These are phyloP conservation scores for Coregonus sp. DNA, from an alignment of 2,797 vertebrate genomes.

Conservation along the genomic window DNA sequence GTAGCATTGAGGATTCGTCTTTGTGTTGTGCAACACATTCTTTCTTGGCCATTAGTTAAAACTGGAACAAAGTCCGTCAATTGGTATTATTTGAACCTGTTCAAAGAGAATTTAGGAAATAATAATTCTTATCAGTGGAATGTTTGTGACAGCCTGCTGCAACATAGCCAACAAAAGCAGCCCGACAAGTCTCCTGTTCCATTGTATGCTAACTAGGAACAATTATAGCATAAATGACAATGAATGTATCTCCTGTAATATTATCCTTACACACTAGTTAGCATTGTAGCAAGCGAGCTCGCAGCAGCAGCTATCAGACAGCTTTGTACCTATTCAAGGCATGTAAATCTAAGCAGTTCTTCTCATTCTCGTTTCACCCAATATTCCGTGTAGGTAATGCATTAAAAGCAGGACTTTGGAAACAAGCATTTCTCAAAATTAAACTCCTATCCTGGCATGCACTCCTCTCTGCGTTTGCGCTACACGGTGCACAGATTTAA, in stretches of 20 bases:
- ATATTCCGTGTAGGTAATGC: background rate
- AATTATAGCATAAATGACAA: background rate
- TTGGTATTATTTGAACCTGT: background rate
- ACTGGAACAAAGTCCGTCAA: conserved; percentile 11
- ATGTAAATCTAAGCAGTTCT: background rate
- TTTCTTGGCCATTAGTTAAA: background rate
- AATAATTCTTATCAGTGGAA: too few relatives aligned
- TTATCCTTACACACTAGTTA: background rate
- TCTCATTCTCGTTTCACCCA: background rate
- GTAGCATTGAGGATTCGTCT: too few relatives aligned
- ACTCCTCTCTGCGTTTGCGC: background rate
- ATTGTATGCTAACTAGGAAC: too few relatives aligned
- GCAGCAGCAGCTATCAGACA: too few relatives aligned
- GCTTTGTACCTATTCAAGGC: background rate
- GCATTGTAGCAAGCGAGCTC: too few relatives aligned
- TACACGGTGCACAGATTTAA: background rate
- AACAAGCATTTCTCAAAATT: background rate
- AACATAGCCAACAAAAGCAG: too few relatives aligned
- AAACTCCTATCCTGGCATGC: background rate
- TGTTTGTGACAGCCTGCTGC: too few relatives aligned
- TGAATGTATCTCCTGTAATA: background rate
- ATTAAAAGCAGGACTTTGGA: background rate
- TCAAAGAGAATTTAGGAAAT: background rate
- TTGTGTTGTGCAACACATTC: too few relatives aligned
- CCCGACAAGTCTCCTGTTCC: background rate